Percentiles rank a stretch among this genome's conserved stretches.
Evolutionary conservation across 2,797 vertebrate genomes (phyloP).

Genomic region (Sebastes jordani): DNA sequence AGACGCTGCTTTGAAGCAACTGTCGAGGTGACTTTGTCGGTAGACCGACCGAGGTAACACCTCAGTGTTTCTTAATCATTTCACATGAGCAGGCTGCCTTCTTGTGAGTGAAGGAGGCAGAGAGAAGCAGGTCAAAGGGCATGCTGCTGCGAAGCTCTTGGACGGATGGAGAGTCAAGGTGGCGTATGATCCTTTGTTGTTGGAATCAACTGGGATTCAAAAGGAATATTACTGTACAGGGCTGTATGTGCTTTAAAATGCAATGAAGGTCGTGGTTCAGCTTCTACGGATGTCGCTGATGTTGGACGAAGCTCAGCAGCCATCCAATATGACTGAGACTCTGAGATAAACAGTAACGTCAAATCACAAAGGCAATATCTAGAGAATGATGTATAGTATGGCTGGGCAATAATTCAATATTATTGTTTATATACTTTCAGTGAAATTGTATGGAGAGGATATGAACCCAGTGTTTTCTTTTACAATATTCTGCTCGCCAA

Average conservation of each 20-base stretch:
- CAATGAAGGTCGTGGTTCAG: background rate
- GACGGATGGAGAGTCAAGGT: background rate
- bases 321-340: background rate
- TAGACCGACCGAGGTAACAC: background rate
- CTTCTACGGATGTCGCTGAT: background rate
- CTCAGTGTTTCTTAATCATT: constrained; percentile 36
- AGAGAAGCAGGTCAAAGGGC: constrained; percentile 17
- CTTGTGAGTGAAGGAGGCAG: constrained; percentile 5
- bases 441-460: background rate
- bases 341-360: background rate
- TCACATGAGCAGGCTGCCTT: background rate
- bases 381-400: background rate
- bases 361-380: background rate
- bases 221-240: background rate
- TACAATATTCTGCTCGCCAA: background rate
- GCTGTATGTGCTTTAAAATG: background rate
- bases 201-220: constrained; percentile 9
- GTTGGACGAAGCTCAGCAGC: background rate
- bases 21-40: constrained; percentile 52
- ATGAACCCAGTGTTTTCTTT: background rate
- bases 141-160: background rate
- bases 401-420: background rate
- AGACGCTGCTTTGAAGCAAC: constrained; percentile 11
- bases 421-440: background rate
- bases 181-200: background rate